Evolutionary conservation across 1,140 invertebrate species (phyloP).

Genomic region (Dufourea novaeangliae): DNA sequence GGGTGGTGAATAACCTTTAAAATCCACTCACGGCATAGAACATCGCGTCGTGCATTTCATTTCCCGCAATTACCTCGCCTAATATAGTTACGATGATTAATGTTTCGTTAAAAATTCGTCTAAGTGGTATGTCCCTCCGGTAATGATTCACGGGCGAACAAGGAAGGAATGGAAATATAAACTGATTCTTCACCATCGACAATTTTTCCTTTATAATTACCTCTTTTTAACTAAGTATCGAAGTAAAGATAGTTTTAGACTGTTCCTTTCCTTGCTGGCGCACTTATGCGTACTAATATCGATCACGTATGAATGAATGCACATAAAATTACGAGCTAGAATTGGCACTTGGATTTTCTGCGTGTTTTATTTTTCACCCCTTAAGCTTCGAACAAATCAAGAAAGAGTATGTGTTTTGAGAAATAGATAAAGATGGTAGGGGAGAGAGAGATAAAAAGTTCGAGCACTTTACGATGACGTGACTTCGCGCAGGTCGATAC

Average conservation of each 20-base stretch:
- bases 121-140: constrained; percentile 21
- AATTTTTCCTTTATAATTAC: background rate
- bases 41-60: background rate
- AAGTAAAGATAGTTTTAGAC: background rate
- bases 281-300: constrained; percentile 29
- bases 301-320: constrained; percentile 55
- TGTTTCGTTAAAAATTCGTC: constrained; percentile 15
- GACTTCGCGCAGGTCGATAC: background rate
- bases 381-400: constrained; percentile 38
- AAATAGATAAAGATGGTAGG: background rate
- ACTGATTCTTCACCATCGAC: background rate
- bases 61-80: background rate
- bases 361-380: constrained; percentile 6
- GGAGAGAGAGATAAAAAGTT: constrained; percentile 20
- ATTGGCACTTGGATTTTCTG: constrained; percentile 72
- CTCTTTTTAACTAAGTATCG: background rate
- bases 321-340: constrained; percentile 63
- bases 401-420: constrained; percentile 6
- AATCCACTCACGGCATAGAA: constrained; percentile 17
- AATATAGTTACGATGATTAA: constrained; percentile 13
- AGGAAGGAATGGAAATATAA: background rate
- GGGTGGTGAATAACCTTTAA: constrained; percentile 1
- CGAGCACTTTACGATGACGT: constrained; percentile 2
- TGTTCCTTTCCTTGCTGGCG: constrained; percentile 1
- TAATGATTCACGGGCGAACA: background rate